A percentile compares a stretch with the other conserved stretches of the same genome.
These are phyloP conservation scores for Hepsetus odoe DNA, from an alignment of 2,113 vertebrate species.

Conservation along the genomic window DNA sequence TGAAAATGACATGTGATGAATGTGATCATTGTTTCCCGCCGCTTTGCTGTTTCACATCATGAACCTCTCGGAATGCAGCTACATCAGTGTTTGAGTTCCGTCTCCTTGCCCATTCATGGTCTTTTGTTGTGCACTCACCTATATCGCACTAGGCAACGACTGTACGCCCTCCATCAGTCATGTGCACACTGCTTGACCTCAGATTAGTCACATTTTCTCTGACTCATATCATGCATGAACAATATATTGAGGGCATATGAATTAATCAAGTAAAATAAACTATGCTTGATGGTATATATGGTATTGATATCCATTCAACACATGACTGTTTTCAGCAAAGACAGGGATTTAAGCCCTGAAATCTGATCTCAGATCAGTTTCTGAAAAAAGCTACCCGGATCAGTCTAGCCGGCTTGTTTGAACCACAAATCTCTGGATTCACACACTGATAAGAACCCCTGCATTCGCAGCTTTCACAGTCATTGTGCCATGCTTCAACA, in stretches of 20 bases:
- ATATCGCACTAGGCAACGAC: slow-evolving; percentile 57
- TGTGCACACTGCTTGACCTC: slow-evolving; percentile 54
- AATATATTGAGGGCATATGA: no score
- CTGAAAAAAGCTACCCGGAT: background rate
- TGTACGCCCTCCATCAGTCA: slow-evolving; percentile 61
- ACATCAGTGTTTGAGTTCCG: slow-evolving; percentile 73
- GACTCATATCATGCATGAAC: background rate
- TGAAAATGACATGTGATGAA: slow-evolving; percentile 78
- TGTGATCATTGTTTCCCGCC: slow-evolving; percentile 77
- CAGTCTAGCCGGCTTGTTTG: background rate
- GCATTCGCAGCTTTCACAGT: slow-evolving; percentile 60
- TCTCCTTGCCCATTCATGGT: slow-evolving; percentile 68
- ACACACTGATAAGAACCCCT: slow-evolving; percentile 47
- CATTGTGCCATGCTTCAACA: slow-evolving; percentile 57
- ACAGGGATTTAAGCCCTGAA: background rate
- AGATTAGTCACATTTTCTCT: background rate
- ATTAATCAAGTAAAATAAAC: no score
- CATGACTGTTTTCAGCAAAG: background rate
- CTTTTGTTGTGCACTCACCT: slow-evolving; percentile 76
- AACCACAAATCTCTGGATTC: slow-evolving; percentile 15
- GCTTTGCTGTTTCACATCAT: slow-evolving; percentile 81
- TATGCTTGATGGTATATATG: no score
- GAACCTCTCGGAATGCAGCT: slow-evolving; percentile 75
- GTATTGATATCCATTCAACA: no score
- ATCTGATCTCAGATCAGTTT: slow-evolving; percentile 13